Percentiles rank a stretch among this genome's conserved stretches.
Conservation (phyloP, 2,113 vertebrate genomes). For the Hemibates koningsi region DNA sequence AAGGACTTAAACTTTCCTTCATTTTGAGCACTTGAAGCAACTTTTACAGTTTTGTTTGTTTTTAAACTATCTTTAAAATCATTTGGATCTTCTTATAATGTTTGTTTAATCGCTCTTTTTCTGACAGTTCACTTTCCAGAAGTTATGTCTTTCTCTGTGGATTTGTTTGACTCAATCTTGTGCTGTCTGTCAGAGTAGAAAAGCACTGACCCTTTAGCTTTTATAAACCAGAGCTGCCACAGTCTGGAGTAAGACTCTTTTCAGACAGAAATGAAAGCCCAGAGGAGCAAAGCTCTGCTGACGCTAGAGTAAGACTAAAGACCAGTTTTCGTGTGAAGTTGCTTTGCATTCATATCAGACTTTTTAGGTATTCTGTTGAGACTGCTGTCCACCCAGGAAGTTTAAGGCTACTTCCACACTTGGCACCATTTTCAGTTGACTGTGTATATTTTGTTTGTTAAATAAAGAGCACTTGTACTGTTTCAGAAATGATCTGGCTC, state of each 20-base stretch:
- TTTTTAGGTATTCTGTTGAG: not conserved
- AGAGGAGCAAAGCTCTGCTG: not conserved
- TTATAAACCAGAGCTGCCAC: not conserved
- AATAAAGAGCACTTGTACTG: not conserved
- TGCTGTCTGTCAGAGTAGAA: slow-evolving; percentile 27
- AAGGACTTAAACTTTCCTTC: not conserved
- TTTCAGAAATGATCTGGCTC: not conserved
- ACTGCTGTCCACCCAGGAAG: not conserved
- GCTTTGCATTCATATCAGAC: not conserved
- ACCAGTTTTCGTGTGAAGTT: not conserved
- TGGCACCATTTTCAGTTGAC: not conserved
- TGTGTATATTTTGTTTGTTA: not conserved
- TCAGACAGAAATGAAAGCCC: not conserved
- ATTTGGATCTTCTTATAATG: not conserved
- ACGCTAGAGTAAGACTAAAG: not conserved
- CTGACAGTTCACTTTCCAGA: not conserved
- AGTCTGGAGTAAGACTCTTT: not conserved
- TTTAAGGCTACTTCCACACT: not conserved
- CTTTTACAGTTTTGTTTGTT: not conserved
- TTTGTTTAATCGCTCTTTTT: not conserved
- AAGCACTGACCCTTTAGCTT: not conserved
- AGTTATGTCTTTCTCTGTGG: not conserved
- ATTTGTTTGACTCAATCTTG: slow-evolving; percentile 1
- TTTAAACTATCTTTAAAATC: not conserved
- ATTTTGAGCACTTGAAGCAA: not conserved